Base-by-base conservation (phyloP, 2,113 vertebrate species). In the Setophaga petechia region DNA sequence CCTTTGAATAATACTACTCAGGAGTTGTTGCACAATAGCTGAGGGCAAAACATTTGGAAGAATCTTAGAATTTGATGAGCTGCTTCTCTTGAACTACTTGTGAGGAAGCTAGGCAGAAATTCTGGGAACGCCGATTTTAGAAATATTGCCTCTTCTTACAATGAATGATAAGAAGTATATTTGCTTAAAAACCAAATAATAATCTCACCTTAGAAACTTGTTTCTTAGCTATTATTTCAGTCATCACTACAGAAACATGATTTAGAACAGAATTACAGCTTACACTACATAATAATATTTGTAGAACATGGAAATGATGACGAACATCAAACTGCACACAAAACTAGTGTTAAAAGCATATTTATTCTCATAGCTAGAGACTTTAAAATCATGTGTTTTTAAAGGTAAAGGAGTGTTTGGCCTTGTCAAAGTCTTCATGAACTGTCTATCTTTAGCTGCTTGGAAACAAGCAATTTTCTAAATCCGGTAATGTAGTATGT, bases 211-310 rank as follows among this genome's bases (percentile, higher is more conserved):
- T 62, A 77, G 61, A 58, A 76, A 79, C 10, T 11, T 65, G 11
- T 81, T 83, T 92, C 54, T 73, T 77, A 83, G 31, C 44, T 83
- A 20, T 73, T 80, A 46, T 76, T 94, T 88, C 25, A 46, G 4
- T 66, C 23, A 51, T 63, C 18, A 31, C 5, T 52, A 54, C 11
- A 83, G 63, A 84, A 90, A 67, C 18, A 49, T 33, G 4, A 58
- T 73, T 81, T 71, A 67, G 49, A 68, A 80, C 21, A 69, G 71
- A 92, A 66, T 46, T 55, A 15, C 5, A 55, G 51, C 31, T 80
- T 69, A 73, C 0, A 1, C 25, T 68, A 23, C 11, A 15, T 11
- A 61, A 10, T 69, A 49, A 12, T 61, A 49, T 67, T 51, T 90
- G 15, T 46, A 76, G 37, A 57, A 22, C 25, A 25, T 20, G 37